Percentiles rank a stretch among this genome's conserved stretches.
phyloP scores from a whole-genome alignment of 2,113 vertebrate species.

The Puma concolor region DNA sequence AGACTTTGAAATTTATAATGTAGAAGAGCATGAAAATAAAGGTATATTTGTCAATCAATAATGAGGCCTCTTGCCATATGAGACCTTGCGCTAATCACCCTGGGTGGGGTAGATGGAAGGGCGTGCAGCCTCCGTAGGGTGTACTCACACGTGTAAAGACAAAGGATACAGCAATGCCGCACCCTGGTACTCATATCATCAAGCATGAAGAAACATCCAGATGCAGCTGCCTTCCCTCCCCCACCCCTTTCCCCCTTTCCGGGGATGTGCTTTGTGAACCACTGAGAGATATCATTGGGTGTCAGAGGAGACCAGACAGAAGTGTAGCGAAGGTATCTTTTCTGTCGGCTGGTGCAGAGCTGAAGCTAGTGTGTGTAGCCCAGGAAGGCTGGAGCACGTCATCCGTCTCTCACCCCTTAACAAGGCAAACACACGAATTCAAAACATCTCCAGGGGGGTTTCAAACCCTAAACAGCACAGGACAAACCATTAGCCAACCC shows the following conservation, averaged over 20 bases:
- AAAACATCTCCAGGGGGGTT: rapidly evolving
- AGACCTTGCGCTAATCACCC: rapidly evolving
- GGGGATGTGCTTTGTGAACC: neutral
- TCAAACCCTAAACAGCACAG: neutral
- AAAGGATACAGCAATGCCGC: rapidly evolving
- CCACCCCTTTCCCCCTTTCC: rapidly evolving
- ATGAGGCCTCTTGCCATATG: too few species aligned
- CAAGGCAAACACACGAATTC: rapidly evolving
- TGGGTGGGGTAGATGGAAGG: neutral
- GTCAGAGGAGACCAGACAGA: neutral
- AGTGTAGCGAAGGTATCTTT: rapidly evolving
- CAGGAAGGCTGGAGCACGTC: neutral
- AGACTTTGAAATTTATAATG: neutral
- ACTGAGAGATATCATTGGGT: rapidly evolving
- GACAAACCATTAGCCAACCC: too few species aligned
- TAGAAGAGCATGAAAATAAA: neutral
- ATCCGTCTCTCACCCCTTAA: rapidly evolving
- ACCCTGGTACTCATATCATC: rapidly evolving
- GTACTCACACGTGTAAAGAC: rapidly evolving
- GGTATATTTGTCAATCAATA: too few species aligned
- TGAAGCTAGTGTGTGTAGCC: neutral
- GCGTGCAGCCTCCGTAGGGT: rapidly evolving
- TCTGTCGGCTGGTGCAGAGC: rapidly evolving
- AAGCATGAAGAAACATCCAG: neutral
- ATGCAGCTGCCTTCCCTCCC: rapidly evolving